These are phyloP conservation scores for Anorthoa munda DNA, from an alignment of 2,888 invertebrate species.

Conservation along the genomic window DNA sequence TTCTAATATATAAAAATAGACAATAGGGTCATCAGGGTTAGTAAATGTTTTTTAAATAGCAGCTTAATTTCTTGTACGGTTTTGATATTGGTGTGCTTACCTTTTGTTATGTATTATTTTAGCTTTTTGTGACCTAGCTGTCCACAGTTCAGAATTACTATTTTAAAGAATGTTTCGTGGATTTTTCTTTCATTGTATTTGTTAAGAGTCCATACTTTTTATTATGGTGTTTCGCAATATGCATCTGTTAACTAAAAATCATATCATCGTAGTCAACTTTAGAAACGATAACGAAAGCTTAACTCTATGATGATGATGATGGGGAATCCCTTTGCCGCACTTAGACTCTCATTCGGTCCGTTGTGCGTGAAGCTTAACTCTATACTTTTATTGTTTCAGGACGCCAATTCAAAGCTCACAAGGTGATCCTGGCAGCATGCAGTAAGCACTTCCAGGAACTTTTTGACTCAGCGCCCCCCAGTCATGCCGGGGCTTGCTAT, in stretches of 20 bases:
- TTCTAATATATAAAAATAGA: conserved; percentile 71
- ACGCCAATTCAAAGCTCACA: conserved; percentile 97
- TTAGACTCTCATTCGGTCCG: no score
- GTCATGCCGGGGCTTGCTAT: conserved; percentile 94
- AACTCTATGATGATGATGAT: no score
- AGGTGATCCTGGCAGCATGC: conserved; percentile 97
- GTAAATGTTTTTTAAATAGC: conserved; percentile 49
- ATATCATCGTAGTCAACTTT: no score
- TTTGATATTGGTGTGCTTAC: conserved; percentile 2
- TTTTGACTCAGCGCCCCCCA: conserved; percentile 96
- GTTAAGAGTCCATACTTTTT: no score
- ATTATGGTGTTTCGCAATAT: no score
- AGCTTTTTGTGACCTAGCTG: not conserved
- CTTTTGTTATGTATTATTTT: not conserved
- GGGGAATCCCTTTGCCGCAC: no score
- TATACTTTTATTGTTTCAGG: conserved; percentile 89
- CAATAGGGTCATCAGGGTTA: conserved; percentile 73
- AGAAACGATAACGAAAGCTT: not conserved
- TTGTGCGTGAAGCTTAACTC: no score
- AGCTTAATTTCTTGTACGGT: conserved; percentile 17
- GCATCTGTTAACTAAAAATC: no score
- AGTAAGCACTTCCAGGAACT: conserved; percentile 98
- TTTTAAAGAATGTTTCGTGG: not conserved
- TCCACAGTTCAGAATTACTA: not conserved
- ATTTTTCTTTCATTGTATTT: not conserved